Percentiles rank a stretch among this genome's conserved stretches.
Evolutionary conservation across 2,113 vertebrate species (phyloP).

Genomic region (Vidua macroura): DNA sequence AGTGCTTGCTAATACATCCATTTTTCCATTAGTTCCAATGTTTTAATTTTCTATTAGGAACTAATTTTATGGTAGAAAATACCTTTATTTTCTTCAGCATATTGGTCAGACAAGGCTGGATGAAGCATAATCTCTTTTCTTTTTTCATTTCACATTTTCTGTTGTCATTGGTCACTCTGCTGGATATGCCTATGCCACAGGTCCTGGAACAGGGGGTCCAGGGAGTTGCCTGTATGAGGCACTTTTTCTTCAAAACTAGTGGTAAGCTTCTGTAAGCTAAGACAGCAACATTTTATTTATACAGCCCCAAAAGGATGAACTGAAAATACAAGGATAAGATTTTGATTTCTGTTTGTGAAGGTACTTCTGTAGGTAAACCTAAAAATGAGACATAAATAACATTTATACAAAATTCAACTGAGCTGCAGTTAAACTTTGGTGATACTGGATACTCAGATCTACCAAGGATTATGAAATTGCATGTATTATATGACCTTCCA

Average conservation of each 20-base stretch:
- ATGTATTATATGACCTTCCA: background rate
- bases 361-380: background rate
- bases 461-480: background rate
- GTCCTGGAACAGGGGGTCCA: conserved; percentile 93
- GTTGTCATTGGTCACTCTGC: conserved; percentile 89
- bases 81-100: conserved; percentile 83
- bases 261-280: conserved; percentile 91
- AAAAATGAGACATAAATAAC: background rate
- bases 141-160: conserved; percentile 89
- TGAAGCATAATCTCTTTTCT: conserved; percentile 87
- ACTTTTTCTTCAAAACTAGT: conserved; percentile 90
- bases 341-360: background rate
- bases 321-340: background rate
- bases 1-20: background rate
- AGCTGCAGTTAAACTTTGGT: background rate
- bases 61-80: background rate
- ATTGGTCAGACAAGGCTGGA: conserved; percentile 83
- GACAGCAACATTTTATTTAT: background rate
- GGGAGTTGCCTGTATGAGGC: conserved; percentile 88
- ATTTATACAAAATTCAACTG: background rate
- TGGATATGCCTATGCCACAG: conserved; percentile 92
- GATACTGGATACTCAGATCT: background rate
- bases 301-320: background rate
- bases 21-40: background rate
- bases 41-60: background rate